Evolutionary conservation across 2,797 vertebrate genomes (phyloP), one percentile per base, ranked within the genome.

Genomic region (Acanthornis magna): DNA sequence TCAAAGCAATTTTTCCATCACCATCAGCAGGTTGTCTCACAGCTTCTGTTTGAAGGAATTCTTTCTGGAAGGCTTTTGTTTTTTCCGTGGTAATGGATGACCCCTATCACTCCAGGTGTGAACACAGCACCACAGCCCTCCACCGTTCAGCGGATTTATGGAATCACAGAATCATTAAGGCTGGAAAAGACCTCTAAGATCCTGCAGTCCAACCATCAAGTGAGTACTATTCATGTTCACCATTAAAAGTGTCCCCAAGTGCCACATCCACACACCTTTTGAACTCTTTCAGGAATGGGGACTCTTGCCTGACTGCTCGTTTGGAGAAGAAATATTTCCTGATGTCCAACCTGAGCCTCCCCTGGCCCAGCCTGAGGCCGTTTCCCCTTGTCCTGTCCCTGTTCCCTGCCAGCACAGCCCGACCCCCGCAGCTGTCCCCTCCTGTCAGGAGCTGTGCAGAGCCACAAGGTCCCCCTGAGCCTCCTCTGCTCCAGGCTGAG

Each of bases 261-360:
- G 38, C 43, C 65, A 63, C 43, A 45, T 18, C 17, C 38, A 38
- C 11, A 43, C 13, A 17, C 25, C 23, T 51, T 57, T 30, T 51
- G 9, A 45, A 11, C 42, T 26, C 16, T 42, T 70, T 9, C 50
- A 57, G 32, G 16, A 32, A 26, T 18, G 17, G 3, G 6, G 8
- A 70, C 50, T 43, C 23, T 23, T 3, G 9, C 6, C 22, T 50
- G 32, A 14, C 14, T 61, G 36, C 32, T 36, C 5, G 0, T 57
- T n/a, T 15, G 30, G 8, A 27, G 55, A 54, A n/a, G 26, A 55
- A 54, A 36, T 54, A 42, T 34, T 42, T 68, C 40, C 40, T 4
- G 10, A 15, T 27, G 6, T 30, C 12, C 21, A 53, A 0, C 0
- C n/a, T 30, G 23, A 38, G 16, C 51, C 51, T 57, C 10, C 51